Conservation (phyloP, 2,113 vertebrate genomes). For the Catharus minimus region DNA sequence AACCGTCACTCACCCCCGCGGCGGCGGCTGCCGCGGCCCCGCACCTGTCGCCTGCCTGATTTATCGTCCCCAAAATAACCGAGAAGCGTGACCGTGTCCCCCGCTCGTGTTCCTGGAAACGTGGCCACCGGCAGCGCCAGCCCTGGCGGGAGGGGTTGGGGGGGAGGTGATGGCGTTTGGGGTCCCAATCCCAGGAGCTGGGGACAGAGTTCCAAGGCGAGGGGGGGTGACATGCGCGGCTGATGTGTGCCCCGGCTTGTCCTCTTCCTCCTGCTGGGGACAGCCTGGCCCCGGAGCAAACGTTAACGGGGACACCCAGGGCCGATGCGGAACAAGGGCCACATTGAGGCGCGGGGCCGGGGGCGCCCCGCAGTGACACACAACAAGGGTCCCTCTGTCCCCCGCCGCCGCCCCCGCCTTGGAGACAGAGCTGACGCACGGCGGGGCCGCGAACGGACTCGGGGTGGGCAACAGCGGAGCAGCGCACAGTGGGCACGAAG, state of each 20-base stretch:
- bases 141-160: background rate
- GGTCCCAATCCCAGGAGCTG: background rate
- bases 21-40: background rate
- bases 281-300: background rate
- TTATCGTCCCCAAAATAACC: slow-evolving; percentile 69
- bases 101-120: background rate
- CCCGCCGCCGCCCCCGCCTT: background rate
- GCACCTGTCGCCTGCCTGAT: slow-evolving; percentile 65
- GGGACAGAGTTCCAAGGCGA: background rate
- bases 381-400: slow-evolving; percentile 20
- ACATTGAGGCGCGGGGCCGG: slow-evolving; percentile 33
- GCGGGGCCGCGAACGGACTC: background rate
- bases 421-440: background rate
- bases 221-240: fast-evolving
- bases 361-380: background rate
- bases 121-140: background rate
- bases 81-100: slow-evolving; percentile 32
- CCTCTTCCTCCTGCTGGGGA: background rate
- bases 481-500: fast-evolving
- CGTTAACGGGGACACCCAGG: background rate
- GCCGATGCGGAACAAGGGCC: slow-evolving; percentile 36
- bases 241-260: background rate
- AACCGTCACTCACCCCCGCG: slow-evolving; percentile 46
- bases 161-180: background rate
- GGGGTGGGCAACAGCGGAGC: background rate